Evolutionary conservation across 30 jellyfish, hydroid and myxozoan genomes (phyloP).

Genomic region (Rhopilema esculentum): DNA sequence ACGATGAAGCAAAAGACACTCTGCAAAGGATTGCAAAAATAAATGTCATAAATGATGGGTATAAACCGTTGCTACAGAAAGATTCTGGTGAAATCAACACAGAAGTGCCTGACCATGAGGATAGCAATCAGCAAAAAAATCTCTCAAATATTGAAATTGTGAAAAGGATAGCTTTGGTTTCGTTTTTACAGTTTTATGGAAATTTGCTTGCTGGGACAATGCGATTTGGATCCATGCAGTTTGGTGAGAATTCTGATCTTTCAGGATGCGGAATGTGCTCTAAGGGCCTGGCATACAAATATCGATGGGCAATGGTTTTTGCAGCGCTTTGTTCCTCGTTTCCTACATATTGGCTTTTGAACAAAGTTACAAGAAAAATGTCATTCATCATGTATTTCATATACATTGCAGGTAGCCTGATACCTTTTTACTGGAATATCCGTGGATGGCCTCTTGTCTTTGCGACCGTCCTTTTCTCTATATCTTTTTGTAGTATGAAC

Average conservation of each 20-base stretch:
- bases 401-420: not conserved
- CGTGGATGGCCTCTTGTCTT: not conserved
- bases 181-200: not conserved
- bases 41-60: not conserved
- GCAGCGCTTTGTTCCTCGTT: not conserved
- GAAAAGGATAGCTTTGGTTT: not conserved
- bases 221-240: not conserved
- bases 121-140: no score
- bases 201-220: not conserved
- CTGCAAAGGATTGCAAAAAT: not conserved
- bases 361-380: not conserved
- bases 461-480: not conserved
- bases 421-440: not conserved
- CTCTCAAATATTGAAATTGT: not conserved
- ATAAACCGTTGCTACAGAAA: not conserved
- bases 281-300: not conserved
- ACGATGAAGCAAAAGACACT: not conserved
- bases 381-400: not conserved
- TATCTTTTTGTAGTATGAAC: not conserved
- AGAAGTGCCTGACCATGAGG: not conserved
- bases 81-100: not conserved
- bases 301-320: not conserved
- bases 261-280: not conserved
- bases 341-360: not conserved
- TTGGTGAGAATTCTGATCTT: not conserved